Base-by-base conservation (phyloP, 2,797 vertebrate genomes). In the Amphiprion clarkii region DNA sequence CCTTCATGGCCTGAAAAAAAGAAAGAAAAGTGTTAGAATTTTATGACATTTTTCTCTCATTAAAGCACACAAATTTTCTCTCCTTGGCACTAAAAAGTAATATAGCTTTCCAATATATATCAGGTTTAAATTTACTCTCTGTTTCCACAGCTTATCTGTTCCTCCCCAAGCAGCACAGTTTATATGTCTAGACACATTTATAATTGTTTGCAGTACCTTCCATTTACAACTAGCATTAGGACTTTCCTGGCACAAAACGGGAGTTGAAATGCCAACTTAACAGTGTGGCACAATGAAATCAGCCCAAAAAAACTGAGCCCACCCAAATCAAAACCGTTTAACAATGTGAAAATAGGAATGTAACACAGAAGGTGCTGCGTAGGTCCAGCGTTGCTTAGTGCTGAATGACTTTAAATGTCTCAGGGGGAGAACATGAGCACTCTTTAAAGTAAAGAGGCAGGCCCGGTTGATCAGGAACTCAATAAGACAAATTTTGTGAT, bases 141-240 rank as follows among this genome's bases (percentile, higher is more conserved):
- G 70, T 80, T 74, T 82, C 73, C 78, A 83, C 79, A 76, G 66
- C 17, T 40, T 75, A 62, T 53, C 67, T 59, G 48, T 82, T 83
- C 79, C 36, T 55, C 36, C 51, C 55, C 87, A 79, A 67, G 69
- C 58, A 62, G 52, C 68, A 14, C 21, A 36, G 57, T 90, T 90
- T 88, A 91, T 91, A 78, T 63, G 78, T 93, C 90, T 87, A 87
- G 86, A 91, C 87, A 72, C 67, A 29, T 86, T 81, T 64, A 71
- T 83, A 83, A 80, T 81, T 78, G 69, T 81, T 83, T 82, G 75
- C 74, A 84, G 58, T 76, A 63, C 65, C 59, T 83, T 88, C 59
- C 76, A 77, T 79, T 84, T 88, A 79, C 76, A 78, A 64, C 74
- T 76, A 71, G 66, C 66, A 81, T 86, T 86, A 77, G 55, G 62